Evolutionary conservation across 2,888 invertebrate genomes (phyloP), one percentile per base, ranked within the genome.

Genomic region (Cerastis rubricosa): DNA sequence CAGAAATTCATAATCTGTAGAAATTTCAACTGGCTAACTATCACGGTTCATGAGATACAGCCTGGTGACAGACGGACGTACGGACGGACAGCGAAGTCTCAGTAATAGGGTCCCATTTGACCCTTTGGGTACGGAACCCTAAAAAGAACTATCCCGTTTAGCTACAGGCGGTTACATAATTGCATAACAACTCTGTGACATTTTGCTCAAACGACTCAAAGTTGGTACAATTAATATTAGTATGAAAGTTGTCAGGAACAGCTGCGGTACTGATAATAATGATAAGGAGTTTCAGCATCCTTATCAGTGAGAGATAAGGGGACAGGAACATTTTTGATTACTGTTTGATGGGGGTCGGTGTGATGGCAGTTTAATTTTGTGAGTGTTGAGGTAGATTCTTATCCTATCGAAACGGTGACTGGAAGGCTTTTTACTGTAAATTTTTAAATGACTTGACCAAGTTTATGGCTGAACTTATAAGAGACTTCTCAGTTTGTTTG

Each of bases 171-270:
- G 47, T 61, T 65, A 57, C 19, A 71, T 71, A 66, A 83, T 71
- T 74, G 19, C 77, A 68, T 71, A 72, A 76, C 72, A 72, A 65
- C n/a, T 71, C 29, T 12, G 35, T 45, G 40, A 61, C 82, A 70
- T 65, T 76, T 84, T 70, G 76, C 73, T 64, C 47, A 70, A 83
- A 83, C 76, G 82, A 72, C 85, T 72, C 61, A 59, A 81, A 85
- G 67, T 84, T 81, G 2, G 9, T 51, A 68, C 72, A 25, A 86
- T 85, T 77, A 73, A 86, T 84, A 68, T 74, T 64, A 67, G 66
- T 70, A 71, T 54, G 63, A 35, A 74, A 81, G 45, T 74, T 75
- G 84, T 86, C 84, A 63, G 57, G 45, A 54, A 74, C 84, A 84
- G 68, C 69, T 76, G 86, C 0, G 64, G n/a, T 51, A 40, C 70